These are phyloP conservation scores for Lepidurus couesii DNA, from an alignment of 1,140 invertebrate genomes.

Conservation along the genomic window DNA sequence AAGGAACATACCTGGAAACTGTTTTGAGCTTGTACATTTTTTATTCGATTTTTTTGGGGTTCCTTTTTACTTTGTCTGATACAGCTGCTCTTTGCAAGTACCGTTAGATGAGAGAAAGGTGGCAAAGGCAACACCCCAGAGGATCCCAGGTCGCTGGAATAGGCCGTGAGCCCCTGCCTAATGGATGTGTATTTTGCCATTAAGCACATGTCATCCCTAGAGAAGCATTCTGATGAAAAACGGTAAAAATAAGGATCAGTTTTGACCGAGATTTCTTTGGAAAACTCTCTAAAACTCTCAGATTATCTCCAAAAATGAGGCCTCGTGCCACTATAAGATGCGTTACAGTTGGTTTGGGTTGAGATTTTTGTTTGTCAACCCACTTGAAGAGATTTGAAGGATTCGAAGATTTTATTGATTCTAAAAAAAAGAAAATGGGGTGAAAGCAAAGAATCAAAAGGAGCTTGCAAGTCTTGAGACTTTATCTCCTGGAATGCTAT, in stretches of 20 bases:
- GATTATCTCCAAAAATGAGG: background rate
- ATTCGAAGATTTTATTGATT: too few species aligned
- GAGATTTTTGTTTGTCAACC: too few species aligned
- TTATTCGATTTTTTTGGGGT: background rate
- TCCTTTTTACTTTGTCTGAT: background rate
- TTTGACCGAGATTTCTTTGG: background rate
- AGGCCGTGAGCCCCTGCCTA: conserved; percentile 10
- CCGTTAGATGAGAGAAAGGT: background rate
- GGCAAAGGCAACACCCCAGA: background rate
- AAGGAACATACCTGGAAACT: background rate
- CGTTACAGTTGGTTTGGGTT: background rate
- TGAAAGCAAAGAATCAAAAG: background rate
- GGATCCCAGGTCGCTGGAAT: background rate
- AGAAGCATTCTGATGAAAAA: background rate
- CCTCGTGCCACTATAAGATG: background rate
- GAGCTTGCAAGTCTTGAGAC: background rate
- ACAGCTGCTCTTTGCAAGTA: conserved; percentile 1
- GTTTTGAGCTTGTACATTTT: background rate
- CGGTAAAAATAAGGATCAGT: conserved; percentile 3
- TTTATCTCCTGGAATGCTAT: background rate
- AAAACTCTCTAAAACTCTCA: background rate
- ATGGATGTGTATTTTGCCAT: background rate
- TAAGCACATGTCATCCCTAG: background rate
- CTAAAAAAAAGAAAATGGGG: background rate
- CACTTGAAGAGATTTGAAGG: too few species aligned